These are phyloP conservation scores for Napeogenes inachia DNA, from an alignment of 2,888 invertebrate genomes.

Conservation along the genomic window DNA sequence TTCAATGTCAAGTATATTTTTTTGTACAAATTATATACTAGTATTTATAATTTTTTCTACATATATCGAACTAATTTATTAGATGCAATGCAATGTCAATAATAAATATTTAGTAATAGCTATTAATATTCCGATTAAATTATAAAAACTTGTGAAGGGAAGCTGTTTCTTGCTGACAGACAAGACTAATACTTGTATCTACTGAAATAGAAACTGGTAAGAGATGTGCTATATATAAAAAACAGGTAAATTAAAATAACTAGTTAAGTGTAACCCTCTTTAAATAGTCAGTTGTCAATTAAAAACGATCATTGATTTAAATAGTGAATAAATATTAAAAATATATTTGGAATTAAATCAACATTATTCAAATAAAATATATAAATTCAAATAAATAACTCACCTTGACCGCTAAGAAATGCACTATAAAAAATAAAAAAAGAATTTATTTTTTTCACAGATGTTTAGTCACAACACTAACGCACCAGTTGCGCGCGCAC, in stretches of 20 bases:
- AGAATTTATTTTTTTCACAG: conserved; percentile 15
- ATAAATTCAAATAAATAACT: conserved; percentile 9
- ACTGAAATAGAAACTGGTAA: neutral
- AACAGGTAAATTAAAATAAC: conserved; percentile 2
- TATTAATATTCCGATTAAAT: neutral
- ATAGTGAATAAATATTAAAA: neutral
- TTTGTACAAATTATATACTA: too few species aligned
- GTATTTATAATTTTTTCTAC: too few species aligned
- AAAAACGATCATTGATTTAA: neutral
- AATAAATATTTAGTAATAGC: neutral
- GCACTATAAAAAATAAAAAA: conserved; percentile 15
- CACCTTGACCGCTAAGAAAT: conserved; percentile 10
- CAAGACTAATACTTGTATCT: neutral
- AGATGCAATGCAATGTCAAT: too few species aligned
- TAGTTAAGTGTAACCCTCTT: neutral
- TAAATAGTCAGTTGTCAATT: too few species aligned
- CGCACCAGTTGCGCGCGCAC: conserved; percentile 44
- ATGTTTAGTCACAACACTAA: conserved; percentile 24
- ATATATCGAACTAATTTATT: too few species aligned
- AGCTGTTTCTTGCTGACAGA: neutral
- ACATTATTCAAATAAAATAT: neutral
- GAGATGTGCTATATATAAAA: neutral
- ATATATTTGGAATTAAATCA: neutral
- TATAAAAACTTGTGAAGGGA: neutral
- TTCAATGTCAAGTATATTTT: too few species aligned